Percentiles rank a stretch among this genome's conserved stretches.
These are phyloP conservation scores for Tadarida brasiliensis DNA, from an alignment of 2,797 vertebrate genomes.

Conservation along the genomic window DNA sequence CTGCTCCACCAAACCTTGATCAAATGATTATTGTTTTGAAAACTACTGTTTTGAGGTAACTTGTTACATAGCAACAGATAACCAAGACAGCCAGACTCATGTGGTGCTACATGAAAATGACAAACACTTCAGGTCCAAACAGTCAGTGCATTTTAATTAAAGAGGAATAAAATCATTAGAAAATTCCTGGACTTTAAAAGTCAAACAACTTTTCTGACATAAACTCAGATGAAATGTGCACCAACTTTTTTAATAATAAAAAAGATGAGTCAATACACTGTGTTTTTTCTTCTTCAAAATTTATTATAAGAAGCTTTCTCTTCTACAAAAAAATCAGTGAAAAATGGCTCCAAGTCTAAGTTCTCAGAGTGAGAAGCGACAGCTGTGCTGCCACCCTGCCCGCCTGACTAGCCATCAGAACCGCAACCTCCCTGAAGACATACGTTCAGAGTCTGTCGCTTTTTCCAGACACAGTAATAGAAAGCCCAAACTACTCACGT, in stretches of 20 bases:
- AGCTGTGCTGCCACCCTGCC: accelerated
- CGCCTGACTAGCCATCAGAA: background rate
- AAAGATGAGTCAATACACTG: background rate
- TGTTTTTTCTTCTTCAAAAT: background rate
- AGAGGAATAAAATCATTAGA: slow-evolving; percentile 5
- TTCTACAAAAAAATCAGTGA: background rate
- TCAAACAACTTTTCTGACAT: background rate
- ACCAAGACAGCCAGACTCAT: background rate
- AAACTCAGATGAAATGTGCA: background rate
- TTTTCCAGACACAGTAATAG: background rate
- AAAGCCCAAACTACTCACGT: background rate
- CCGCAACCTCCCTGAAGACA: background rate
- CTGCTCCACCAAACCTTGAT: background rate
- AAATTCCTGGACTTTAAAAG: background rate
- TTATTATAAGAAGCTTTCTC: background rate
- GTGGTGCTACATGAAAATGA: background rate
- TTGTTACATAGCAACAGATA: background rate
- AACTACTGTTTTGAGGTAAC: background rate
- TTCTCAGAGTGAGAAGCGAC: background rate
- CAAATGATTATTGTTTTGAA: background rate
- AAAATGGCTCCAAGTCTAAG: background rate
- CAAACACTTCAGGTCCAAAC: background rate
- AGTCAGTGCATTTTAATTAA: background rate
- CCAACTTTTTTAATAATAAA: background rate
- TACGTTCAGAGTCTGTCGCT: background rate